Evolutionary conservation across 2,888 invertebrate genomes (phyloP), one percentile per base, ranked within the genome.

Genomic region (Xestia ashworthii): DNA sequence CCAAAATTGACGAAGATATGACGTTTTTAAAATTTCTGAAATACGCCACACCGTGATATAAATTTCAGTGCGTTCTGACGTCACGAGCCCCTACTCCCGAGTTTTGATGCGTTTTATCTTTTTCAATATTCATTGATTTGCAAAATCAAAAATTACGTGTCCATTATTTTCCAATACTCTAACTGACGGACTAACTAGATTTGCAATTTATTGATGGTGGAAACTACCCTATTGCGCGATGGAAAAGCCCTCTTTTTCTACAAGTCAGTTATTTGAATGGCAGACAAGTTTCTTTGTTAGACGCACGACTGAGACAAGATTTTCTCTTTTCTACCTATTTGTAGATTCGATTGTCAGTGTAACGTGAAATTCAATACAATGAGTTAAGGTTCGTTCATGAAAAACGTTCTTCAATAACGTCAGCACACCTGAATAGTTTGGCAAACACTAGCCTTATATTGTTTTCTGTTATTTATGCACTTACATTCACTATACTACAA

Each of bases 401-500:
- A 41, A 76, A 79, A 82, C 62, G 32, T 41, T 32, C 48, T 68
- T 76, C 62, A 82, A 82, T 79, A 79, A 58, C n/a, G 48, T 12
- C 67, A 32, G 62, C 41, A 3, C 82, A 82, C 76, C 82, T 82
- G 82, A 76, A 76, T 50, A 75, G 82, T 65, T 79, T 14, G 22
- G 3, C 32, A 41, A 82, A 68, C 70, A 66, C 55, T 60, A 41
- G 41, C 53, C 48, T 60, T 46, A 70, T 58, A 78, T 83, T 82
- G 32, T 55, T 55, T 82, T 68, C 44, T 62, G 46, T 82, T 68
- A 82, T 79, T 79, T 67, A 79, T 82, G 46, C 67, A 46, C 72
- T 53, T n/a, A 25, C 53, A 38, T 32, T 25, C 32, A 5, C 9
- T 64, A 44, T 48, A 46, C 25, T 64, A 73, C 6, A 53, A 74